Evolutionary conservation across 2,113 vertebrate species (phyloP).

Genomic region (Anarrhichthys ocellatus): DNA sequence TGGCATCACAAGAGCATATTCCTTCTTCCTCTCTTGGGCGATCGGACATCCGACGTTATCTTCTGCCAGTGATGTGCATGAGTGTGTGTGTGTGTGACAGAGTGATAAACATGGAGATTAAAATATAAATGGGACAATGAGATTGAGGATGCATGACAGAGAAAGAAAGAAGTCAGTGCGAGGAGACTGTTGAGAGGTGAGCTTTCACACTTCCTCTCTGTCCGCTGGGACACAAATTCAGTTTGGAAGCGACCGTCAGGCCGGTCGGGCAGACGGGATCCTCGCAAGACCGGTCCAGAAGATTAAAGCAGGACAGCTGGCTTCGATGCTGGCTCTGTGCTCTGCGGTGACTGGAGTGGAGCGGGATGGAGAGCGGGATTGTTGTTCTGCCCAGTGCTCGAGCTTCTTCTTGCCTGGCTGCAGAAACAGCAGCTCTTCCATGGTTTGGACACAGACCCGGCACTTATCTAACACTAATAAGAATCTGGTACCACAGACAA

Average conservation of each 20-base stretch:
- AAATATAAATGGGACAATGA: slow-evolving; percentile 41
- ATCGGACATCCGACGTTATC: slow-evolving; percentile 27
- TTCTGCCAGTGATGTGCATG: slow-evolving; percentile 36
- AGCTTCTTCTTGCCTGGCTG: slow-evolving; percentile 34
- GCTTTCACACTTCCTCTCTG: slow-evolving; percentile 4
- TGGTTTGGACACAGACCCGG: background rate
- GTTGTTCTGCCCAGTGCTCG: slow-evolving; percentile 45
- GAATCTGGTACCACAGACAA: background rate
- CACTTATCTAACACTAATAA: slow-evolving; percentile 4
- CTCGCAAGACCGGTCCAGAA: slow-evolving; percentile 26
- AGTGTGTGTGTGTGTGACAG: slow-evolving; percentile 1
- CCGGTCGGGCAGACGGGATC: slow-evolving; percentile 29
- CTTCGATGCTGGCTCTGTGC: slow-evolving; percentile 48
- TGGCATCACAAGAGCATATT: slow-evolving; percentile 63
- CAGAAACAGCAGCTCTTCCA: slow-evolving; percentile 32
- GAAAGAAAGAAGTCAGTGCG: background rate
- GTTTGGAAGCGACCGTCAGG: slow-evolving; percentile 26
- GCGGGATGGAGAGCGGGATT: slow-evolving; percentile 28
- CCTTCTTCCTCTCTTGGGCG: slow-evolving; percentile 48
- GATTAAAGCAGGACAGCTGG: slow-evolving; percentile 61
- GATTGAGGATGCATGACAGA: slow-evolving; percentile 21
- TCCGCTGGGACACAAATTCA: slow-evolving; percentile 25
- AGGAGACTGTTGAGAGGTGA: background rate
- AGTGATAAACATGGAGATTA: slow-evolving; percentile 54
- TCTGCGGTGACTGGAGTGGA: slow-evolving; percentile 34